A percentile compares a stretch with the other conserved stretches of the same genome.
Evolutionary conservation across 2,888 invertebrate species (phyloP).

Genomic region (Nemurella pictetii): DNA sequence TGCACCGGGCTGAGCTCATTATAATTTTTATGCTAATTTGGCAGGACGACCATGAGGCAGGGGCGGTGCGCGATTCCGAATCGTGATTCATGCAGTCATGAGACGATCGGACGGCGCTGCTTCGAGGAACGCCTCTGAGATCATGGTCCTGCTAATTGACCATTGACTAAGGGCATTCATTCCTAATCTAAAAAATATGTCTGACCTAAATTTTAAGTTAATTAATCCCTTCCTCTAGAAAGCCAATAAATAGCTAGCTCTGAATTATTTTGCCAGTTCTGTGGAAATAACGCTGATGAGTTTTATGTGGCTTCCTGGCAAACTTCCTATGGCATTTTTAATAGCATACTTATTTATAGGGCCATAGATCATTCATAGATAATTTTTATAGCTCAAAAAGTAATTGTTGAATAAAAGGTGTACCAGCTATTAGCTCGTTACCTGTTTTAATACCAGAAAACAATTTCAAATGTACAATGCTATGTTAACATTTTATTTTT

Average conservation of each 20-base stretch:
- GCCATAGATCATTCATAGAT: no score
- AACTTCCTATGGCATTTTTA: no score
- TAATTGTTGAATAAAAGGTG: no score
- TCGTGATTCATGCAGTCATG: background rate
- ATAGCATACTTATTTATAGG: no score
- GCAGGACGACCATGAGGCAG: background rate
- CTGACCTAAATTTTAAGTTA: background rate
- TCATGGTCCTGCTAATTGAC: background rate
- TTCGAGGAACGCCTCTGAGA: background rate
- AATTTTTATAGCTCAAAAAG: no score
- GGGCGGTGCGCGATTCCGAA: background rate
- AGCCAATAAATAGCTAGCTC: background rate
- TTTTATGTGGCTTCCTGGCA: background rate
- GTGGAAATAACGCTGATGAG: background rate
- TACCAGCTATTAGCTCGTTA: no score
- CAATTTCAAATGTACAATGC: no score
- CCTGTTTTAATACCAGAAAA: no score
- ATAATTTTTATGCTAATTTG: background rate
- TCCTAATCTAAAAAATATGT: background rate
- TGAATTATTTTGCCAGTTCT: no score
- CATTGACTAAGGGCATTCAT: background rate
- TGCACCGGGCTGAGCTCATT: constrained; percentile 44
- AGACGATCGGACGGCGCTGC: background rate
- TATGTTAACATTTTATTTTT: background rate
- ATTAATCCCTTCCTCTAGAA: background rate